Percentiles rank a stretch among this genome's conserved stretches.
Conservation (phyloP, 2,888 invertebrate species). For the Atethmia centrago region DNA sequence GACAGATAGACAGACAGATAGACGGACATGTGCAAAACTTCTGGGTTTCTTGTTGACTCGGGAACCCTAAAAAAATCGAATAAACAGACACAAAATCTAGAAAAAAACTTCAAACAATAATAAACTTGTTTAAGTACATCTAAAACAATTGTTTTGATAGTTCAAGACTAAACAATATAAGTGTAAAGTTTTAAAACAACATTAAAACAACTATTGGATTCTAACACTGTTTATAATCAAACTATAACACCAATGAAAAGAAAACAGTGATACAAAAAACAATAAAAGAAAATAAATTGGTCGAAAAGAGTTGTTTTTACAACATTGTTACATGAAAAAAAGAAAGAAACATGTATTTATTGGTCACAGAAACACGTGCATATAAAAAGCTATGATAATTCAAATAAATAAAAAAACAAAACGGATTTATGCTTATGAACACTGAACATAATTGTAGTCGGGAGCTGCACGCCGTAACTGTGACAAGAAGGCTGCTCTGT, state of each 20-base stretch:
- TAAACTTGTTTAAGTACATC: slow-evolving; percentile 23
- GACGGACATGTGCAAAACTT: too few relatives aligned
- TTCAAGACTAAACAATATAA: not conserved
- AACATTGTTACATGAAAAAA: not conserved
- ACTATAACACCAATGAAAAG: not conserved
- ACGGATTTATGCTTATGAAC: too few relatives aligned
- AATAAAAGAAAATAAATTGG: not conserved
- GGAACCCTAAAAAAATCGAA: not conserved
- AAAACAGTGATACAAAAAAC: slow-evolving; percentile 6
- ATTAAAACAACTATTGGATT: slow-evolving; percentile 2
- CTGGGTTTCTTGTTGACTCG: too few relatives aligned
- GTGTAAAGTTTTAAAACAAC: slow-evolving; percentile 15
- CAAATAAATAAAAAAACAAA: too few relatives aligned
- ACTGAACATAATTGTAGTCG: too few relatives aligned
- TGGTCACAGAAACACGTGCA: too few relatives aligned
- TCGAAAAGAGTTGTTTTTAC: not conserved
- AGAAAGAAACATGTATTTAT: too few relatives aligned
- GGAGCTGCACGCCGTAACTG: too few relatives aligned
- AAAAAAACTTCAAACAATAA: not conserved
- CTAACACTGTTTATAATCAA: not conserved
- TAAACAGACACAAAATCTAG: not conserved
- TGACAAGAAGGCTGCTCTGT: too few relatives aligned
- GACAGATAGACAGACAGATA: too few relatives aligned
- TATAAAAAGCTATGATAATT: too few relatives aligned
- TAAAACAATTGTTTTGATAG: slow-evolving; percentile 16